Base-by-base conservation (phyloP, 2,113 vertebrate genomes). In the Sebastes schlegelii region DNA sequence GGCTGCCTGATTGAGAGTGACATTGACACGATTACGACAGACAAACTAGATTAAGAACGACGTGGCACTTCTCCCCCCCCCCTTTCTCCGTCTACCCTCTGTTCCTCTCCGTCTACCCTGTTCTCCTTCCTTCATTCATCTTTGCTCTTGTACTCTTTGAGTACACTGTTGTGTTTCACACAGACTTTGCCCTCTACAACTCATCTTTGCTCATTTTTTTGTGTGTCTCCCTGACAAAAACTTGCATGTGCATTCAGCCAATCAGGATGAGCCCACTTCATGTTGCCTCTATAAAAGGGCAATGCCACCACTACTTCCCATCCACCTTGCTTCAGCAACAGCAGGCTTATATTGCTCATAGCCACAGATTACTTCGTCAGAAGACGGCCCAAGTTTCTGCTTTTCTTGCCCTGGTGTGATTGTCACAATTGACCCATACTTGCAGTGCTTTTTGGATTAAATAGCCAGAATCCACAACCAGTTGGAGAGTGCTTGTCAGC, bases 41-140 rank as follows among this genome's bases (percentile, higher is more conserved):
- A 89, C 93, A 96, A 96, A 96, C 94, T 93, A 88, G 93, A 96
- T 96, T 96, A 96, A 92, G 93, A 95, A 95, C 91, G 94, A 95
- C 91, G 86, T 90, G 92, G 86, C 92, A 82, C 93, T 93, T 92
- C 91, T 4, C 48, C 48, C 48, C 92, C 91, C 87, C 88, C 84
- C 78, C 77, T 89, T 75, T 66, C 88, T 91, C 89, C 43, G 73
- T 91, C 89, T 87, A 86, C 88, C 91, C 89, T 91, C 88, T 92
- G 87, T 88, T 89, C 86, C 86, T 89, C 77, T 86, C 78, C n/a
- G 42, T 85, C 87, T 86, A 57, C 82, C 52, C 89, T 70, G 43
- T 63, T 89, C 80, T 83, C 75, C 86, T 68, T 84, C 79, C 78
- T 90, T 88, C 83, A 75, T 79, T 82, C 80, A 73, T 89, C 81